phyloP scores from a whole-genome alignment of 1,140 invertebrate species.

The Nasonia vitripennis region DNA sequence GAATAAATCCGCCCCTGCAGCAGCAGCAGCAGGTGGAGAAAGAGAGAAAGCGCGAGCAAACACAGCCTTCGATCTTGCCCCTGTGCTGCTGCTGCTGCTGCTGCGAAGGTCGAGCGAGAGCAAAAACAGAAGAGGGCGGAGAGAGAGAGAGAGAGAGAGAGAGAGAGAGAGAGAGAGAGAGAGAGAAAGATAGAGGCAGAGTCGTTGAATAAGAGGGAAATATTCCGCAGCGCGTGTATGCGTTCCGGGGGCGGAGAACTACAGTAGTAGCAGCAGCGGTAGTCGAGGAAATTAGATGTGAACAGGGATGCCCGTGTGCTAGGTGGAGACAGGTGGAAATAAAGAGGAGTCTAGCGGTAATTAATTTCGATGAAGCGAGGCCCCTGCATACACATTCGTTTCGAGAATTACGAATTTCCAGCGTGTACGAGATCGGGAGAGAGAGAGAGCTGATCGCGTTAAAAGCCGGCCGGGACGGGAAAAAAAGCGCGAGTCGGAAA shows the following conservation, averaged over 20 bases:
- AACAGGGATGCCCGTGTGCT: neutral
- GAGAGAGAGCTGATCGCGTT: too few relatives aligned
- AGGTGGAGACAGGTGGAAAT: neutral
- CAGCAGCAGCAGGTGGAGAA: slow-evolving; percentile 51
- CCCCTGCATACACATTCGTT: too few relatives aligned
- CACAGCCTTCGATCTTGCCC: slow-evolving; percentile 22
- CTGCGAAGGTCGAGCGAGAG: neutral
- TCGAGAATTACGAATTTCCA: neutral
- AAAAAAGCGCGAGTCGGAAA: slow-evolving; percentile 23
- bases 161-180: slow-evolving; percentile 1
- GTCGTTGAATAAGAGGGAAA: slow-evolving; percentile 23
- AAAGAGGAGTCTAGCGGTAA: neutral
- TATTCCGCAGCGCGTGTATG: neutral
- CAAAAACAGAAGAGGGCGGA: slow-evolving; percentile 13
- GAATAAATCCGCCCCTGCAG: slow-evolving; percentile 60
- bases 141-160: neutral
- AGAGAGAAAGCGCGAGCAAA: neutral
- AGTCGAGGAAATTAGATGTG: slow-evolving; percentile 8
- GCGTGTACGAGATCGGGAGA: too few relatives aligned
- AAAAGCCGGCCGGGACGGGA: too few relatives aligned
- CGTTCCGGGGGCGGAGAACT: neutral
- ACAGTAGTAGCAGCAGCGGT: neutral
- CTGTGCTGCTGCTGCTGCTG: neutral
- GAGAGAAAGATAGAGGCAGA: neutral
- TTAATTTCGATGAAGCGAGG: neutral